Base-by-base conservation (phyloP, 2,797 vertebrate species). In the Champsocephalus gunnari region DNA sequence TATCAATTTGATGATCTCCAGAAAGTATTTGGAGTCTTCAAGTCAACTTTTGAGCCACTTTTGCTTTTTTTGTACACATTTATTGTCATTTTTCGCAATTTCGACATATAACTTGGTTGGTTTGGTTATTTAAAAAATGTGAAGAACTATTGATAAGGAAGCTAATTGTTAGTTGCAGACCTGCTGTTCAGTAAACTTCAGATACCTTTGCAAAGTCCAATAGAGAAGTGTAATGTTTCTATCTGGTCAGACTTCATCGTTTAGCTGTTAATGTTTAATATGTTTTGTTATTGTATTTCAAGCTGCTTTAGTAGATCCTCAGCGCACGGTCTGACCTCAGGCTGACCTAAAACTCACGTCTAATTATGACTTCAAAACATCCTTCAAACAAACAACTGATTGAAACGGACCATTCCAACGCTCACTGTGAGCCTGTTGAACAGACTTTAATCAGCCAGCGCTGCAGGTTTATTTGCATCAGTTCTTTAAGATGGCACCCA, bases 401-500 rank as follows among this genome's bases (percentile, higher is more conserved):
- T 85, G 75, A 71, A 85, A 75, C 57, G 58, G 83, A 83, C 60
- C 62, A 56, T 70, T 69, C 17, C 64, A 58, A 45, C 51, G 5
- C 53, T 59, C 81, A 54, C 59, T 7, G 74, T 68, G 49, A 48
- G 77, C 82, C 85, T 87, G 79, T 86, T 71, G 82, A 86, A 80
- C 87, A 88, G 88, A 92, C 82, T 88, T 89, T 87, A 90, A 92
- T 92, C 90, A 92, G 89, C 80, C 85, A 48, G 78, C 90, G 66
- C 91, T 76, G 90, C 88, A 78, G 88, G 88, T 88, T 89, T 82
- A 79, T 84, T 83, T 85, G 83, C 86, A 71, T 79, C 77, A 34
- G 56, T 87, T 84, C 86, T 89, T 91, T 74, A 91, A 86, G 88
- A 92, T 83, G 85, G 87, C 85, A 88, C 90, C 91, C 90, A 86